phyloP scores from a whole-genome alignment of 1,140 invertebrate genomes.

The Melitaea cinxia region DNA sequence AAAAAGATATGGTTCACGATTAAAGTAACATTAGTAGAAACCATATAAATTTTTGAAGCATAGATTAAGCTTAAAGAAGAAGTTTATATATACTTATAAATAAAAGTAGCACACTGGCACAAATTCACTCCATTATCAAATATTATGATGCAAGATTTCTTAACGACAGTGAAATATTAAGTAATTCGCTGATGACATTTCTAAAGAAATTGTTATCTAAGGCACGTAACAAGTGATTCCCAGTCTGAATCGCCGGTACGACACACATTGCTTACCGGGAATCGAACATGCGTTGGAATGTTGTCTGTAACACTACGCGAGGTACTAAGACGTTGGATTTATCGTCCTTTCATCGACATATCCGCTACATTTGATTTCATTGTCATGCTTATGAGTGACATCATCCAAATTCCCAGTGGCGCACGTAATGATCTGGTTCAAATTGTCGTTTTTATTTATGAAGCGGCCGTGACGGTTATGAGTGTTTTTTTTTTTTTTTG shows the following conservation, averaged over 20 bases:
- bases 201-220: background rate
- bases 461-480: too few species aligned
- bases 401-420: slow-evolving; percentile 21
- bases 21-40: too few species aligned
- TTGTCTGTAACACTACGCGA: background rate
- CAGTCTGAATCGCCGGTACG: slow-evolving; percentile 12
- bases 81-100: too few species aligned
- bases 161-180: too few species aligned
- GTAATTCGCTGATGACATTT: background rate
- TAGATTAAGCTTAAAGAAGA: too few species aligned
- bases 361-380: slow-evolving; percentile 4
- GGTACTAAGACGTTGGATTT: slow-evolving; percentile 3
- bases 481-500: too few species aligned
- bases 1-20: too few species aligned
- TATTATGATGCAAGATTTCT: too few species aligned
- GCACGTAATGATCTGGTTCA: slow-evolving; percentile 7
- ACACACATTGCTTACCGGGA: slow-evolving; percentile 17
- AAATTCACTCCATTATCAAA: too few species aligned
- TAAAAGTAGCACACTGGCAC: too few species aligned
- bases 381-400: slow-evolving; percentile 22
- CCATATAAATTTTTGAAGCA: too few species aligned
- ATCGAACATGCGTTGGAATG: slow-evolving; percentile 14
- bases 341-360: slow-evolving; percentile 10
- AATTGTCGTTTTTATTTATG: background rate
- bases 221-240: background rate